Evolutionary conservation across 53 echinoderm and acorn worm species (phyloP).

Genomic region (Paracentrotus lividus): DNA sequence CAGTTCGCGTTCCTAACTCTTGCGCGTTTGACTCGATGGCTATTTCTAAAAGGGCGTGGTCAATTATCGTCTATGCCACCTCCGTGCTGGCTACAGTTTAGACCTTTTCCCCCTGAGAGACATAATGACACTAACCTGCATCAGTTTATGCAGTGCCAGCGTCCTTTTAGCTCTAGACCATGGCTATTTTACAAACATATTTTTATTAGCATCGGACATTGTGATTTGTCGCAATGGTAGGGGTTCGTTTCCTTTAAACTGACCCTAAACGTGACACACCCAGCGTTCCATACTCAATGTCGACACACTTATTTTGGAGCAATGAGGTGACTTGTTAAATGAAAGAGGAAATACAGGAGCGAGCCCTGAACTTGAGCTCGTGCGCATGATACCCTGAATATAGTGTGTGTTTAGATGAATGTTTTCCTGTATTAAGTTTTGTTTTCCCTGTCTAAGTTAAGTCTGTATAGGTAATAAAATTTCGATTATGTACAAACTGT

Average conservation of each 20-base stretch:
- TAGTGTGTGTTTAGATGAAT: slow-evolving; percentile 2
- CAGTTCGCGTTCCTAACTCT: no score
- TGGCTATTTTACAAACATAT: background rate
- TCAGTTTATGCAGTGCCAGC: no score
- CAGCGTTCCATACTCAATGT: background rate
- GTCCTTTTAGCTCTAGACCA: no score
- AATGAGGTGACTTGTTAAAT: background rate
- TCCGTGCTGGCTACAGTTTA: background rate
- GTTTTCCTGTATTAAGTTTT: background rate
- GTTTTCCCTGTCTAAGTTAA: no score
- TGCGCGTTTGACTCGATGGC: no score
- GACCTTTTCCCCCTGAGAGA: no score
- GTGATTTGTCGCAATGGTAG: background rate
- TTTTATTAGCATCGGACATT: slow-evolving; percentile 41
- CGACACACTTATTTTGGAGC: background rate
- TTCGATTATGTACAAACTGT: no score
- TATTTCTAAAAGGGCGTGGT: background rate
- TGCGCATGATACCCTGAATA: background rate
- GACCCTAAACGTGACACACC: slow-evolving; percentile 13
- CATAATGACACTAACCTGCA: no score
- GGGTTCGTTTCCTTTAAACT: slow-evolving; percentile 25
- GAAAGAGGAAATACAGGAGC: background rate
- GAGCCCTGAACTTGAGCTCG: background rate
- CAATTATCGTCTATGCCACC: background rate
- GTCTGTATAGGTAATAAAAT: no score